These are phyloP conservation scores for Tanytarsus gracilentus DNA, from an alignment of 2,888 invertebrate genomes.

Conservation along the genomic window DNA sequence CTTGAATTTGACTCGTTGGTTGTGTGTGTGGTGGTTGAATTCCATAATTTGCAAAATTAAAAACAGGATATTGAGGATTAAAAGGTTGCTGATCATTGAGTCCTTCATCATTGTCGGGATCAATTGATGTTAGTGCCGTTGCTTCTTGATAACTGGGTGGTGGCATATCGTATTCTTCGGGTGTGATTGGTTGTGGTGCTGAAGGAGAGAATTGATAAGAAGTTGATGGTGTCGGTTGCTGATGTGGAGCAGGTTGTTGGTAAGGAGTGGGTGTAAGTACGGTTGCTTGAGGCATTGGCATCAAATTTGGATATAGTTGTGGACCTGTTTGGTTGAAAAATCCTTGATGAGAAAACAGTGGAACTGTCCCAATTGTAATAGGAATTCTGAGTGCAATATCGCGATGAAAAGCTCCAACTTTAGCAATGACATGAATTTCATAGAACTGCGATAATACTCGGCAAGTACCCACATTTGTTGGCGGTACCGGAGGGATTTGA, in stretches of 20 bases:
- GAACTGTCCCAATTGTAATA: slow-evolving; percentile 17
- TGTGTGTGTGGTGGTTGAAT: not conserved
- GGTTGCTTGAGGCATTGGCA: not conserved
- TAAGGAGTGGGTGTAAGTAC: not conserved
- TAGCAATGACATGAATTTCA: slow-evolving; percentile 16
- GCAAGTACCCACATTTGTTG: slow-evolving; percentile 11
- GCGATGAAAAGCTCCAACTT: not conserved
- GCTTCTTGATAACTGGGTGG: slow-evolving; percentile 23
- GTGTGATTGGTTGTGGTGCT: not conserved
- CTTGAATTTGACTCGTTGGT: no score
- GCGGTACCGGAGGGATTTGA: slow-evolving; percentile 14
- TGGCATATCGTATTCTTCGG: slow-evolving; percentile 1
- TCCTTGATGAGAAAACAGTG: not conserved
- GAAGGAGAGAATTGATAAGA: not conserved
- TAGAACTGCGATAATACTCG: slow-evolving; percentile 7
- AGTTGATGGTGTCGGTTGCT: not conserved
- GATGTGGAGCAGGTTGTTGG: not conserved
- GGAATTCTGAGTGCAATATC: slow-evolving; percentile 5
- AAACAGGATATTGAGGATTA: slow-evolving; percentile 17
- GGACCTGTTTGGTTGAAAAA: not conserved
- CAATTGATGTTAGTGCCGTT: not conserved
- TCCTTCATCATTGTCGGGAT: slow-evolving; percentile 7
- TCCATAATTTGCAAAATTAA: not conserved
- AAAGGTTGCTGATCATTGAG: slow-evolving; percentile 17
- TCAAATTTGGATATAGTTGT: not conserved